A percentile compares a stretch with the other conserved stretches of the same genome.
phyloP scores from a whole-genome alignment of 2,888 invertebrate genomes.

The Euzetes globulus region DNA sequence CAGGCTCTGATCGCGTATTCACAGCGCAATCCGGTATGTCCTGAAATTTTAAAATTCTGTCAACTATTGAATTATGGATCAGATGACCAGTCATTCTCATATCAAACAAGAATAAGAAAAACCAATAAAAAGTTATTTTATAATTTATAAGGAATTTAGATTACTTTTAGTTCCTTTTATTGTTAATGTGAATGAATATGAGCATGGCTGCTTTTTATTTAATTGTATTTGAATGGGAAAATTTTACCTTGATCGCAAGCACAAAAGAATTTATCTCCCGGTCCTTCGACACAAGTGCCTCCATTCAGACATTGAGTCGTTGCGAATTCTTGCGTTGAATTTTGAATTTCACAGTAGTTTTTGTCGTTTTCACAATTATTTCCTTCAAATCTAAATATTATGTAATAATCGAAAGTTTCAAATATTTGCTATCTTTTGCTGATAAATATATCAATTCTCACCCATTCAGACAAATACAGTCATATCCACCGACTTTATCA shows the following conservation, averaged over 20 bases:
- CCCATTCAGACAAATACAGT: constrained; percentile 20
- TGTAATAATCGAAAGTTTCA: neutral
- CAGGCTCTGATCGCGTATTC: constrained; percentile 9
- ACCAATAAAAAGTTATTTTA: too few relatives aligned
- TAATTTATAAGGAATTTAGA: too few relatives aligned
- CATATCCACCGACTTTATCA: constrained; percentile 18
- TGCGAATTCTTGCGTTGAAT: neutral
- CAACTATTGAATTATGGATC: too few relatives aligned
- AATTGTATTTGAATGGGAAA: neutral
- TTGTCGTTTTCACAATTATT: constrained; percentile 30
- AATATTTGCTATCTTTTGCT: neutral
- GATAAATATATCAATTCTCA: neutral
- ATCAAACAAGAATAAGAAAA: too few relatives aligned
- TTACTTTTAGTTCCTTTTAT: too few relatives aligned
- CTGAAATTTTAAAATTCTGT: too few relatives aligned
- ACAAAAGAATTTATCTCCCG: constrained; percentile 26
- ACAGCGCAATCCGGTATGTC: constrained; percentile 25
- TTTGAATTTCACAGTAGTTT: constrained; percentile 19
- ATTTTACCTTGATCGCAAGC: constrained; percentile 5
- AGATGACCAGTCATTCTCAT: too few relatives aligned
- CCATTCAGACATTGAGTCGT: constrained; percentile 20
- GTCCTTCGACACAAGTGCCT: constrained; percentile 32
- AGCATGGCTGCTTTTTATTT: too few relatives aligned
- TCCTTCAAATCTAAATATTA: neutral
- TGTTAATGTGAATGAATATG: too few relatives aligned